Percentiles rank a stretch among this genome's conserved stretches.
Conservation (phyloP, 2,113 vertebrate species). For the Ellobius talpinus region DNA sequence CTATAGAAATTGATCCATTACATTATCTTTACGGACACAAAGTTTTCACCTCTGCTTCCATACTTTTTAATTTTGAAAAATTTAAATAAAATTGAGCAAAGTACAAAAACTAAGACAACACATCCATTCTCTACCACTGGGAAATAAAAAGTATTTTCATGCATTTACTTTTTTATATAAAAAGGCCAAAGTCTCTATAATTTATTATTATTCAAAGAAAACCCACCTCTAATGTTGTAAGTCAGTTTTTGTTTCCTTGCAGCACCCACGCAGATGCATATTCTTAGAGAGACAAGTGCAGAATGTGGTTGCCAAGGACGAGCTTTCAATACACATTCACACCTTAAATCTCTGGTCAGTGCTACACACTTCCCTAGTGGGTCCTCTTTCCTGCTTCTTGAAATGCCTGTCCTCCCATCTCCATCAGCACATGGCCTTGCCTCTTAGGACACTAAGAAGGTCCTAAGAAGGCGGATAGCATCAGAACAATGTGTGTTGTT, state of each 20-base stretch:
- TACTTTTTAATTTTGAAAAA: conserved; percentile 60
- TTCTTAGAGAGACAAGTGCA: not conserved
- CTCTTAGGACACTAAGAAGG: not conserved
- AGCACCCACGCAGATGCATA: not conserved
- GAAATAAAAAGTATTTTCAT: not conserved
- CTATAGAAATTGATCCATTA: conserved; percentile 57
- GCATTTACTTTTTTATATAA: not conserved
- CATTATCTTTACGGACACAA: conserved; percentile 60
- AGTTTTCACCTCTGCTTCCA: conserved; percentile 47
- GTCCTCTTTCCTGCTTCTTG: not conserved
- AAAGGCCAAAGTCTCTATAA: not conserved
- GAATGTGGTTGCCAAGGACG: not conserved
- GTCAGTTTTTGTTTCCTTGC: not conserved
- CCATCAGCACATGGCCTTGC: not conserved
- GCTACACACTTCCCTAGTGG: not conserved
- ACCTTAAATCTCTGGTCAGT: not conserved
- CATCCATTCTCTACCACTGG: not conserved
- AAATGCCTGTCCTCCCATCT: not conserved
- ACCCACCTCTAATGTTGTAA: not conserved
- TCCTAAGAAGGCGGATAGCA: not conserved
- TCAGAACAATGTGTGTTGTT: not conserved
- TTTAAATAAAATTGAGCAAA: not conserved
- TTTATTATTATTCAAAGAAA: conserved; percentile 25
- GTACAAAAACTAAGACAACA: not conserved
- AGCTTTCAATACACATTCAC: not conserved